phyloP scores from a whole-genome alignment of 2,797 vertebrate species.

The Anomalospiza imberbis region DNA sequence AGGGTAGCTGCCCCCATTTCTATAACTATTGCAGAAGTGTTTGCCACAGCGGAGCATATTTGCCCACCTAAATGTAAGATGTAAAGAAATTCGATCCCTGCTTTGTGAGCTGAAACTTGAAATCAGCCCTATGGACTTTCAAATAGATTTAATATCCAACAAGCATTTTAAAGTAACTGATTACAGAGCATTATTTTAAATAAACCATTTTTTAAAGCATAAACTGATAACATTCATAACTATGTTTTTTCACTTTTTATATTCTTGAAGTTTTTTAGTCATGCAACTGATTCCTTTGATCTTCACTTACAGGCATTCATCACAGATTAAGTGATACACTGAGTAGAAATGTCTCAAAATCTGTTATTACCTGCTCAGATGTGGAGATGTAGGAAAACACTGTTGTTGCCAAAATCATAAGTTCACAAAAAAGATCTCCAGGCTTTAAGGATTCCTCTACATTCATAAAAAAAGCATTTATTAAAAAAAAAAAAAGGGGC shows the following conservation, averaged over 20 bases:
- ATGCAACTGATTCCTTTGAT: not conserved
- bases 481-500: not conserved
- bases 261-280: not conserved
- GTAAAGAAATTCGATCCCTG: not conserved
- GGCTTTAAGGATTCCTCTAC: conserved; percentile 69
- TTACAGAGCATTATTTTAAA: not conserved
- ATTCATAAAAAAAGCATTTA: not conserved
- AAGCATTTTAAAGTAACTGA: not conserved
- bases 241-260: not conserved
- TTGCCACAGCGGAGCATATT: not conserved
- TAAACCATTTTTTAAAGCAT: not conserved
- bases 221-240: not conserved
- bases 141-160: not conserved
- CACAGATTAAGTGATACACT: not conserved
- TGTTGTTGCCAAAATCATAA: conserved; percentile 74
- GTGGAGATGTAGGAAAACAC: conserved; percentile 77
- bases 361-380: conserved; percentile 69
- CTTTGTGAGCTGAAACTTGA: not conserved
- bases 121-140: not conserved
- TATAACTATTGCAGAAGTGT: not conserved
- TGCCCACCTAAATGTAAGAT: not conserved
- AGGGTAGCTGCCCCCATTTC: not conserved
- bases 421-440: conserved; percentile 70
- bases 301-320: not conserved
- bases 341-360: not conserved